Evolutionary conservation across 2,113 vertebrate genomes (phyloP).

Genomic region (Turnix velox): DNA sequence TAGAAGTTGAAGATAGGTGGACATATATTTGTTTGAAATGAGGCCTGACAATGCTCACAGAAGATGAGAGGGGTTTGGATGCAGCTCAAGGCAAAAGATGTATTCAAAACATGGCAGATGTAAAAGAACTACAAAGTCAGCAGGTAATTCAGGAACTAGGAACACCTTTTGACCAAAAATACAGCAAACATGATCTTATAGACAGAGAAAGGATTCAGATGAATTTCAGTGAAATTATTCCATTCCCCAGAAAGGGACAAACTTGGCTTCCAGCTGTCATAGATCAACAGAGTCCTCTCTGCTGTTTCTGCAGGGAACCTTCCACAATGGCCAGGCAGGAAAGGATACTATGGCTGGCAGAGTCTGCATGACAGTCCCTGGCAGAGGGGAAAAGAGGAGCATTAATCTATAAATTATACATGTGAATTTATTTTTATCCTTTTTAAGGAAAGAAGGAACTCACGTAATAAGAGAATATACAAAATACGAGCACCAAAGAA

Average conservation of each 20-base stretch:
- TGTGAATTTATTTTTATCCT: not conserved
- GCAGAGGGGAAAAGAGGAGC: not conserved
- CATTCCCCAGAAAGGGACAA: not conserved
- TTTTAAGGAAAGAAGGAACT: not conserved
- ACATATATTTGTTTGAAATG: not conserved
- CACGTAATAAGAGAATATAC: not conserved
- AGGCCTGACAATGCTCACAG: not conserved
- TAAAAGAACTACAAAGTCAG: not conserved
- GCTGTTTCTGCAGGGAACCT: not conserved
- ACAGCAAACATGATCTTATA: not conserved
- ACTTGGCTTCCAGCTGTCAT: not conserved
- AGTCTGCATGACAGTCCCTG: not conserved
- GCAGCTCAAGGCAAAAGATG: not conserved
- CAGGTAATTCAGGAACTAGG: not conserved
- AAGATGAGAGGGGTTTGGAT: not conserved
- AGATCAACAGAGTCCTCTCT: not conserved
- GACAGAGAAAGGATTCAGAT: not conserved
- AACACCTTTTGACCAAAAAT: not conserved
- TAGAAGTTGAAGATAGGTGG: not conserved
- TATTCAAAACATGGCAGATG: not conserved
- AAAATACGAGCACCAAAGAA: not conserved
- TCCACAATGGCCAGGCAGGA: not conserved
- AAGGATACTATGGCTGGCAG: not conserved
- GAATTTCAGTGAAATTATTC: not conserved
- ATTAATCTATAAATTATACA: not conserved